Conservation (phyloP, 2,888 invertebrate species). For the Dryobota labecula region DNA sequence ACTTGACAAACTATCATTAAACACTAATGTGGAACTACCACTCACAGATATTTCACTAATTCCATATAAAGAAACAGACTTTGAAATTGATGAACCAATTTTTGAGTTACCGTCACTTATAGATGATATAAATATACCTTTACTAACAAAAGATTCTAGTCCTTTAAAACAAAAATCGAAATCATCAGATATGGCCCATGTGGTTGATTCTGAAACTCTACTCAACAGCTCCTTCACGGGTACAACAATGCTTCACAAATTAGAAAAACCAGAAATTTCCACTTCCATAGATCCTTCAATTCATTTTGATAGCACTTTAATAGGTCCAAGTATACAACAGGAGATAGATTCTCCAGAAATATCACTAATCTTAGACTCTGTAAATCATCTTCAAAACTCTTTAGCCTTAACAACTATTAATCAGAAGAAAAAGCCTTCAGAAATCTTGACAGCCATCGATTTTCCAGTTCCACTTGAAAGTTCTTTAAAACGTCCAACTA, state of each 20-base stretch:
- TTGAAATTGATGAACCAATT: background rate
- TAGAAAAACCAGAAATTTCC: background rate
- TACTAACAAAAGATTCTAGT: background rate
- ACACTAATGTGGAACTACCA: background rate
- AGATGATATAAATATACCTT: background rate
- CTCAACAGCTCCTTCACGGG: constrained; percentile 6
- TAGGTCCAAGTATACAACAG: constrained; percentile 4
- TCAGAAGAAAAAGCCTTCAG: background rate
- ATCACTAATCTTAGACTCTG: background rate
- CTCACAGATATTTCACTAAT: background rate
- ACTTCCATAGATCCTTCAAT: background rate
- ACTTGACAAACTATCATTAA: background rate
- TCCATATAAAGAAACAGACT: background rate
- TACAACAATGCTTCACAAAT: background rate
- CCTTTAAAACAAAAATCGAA: background rate
- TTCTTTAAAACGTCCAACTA: background rate
- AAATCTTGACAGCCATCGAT: background rate
- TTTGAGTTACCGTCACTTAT: background rate
- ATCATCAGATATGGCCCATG: background rate
- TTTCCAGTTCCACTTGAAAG: constrained; percentile 1
- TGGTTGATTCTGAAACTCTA: background rate
- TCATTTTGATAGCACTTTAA: constrained; percentile 22
- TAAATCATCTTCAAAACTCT: background rate
- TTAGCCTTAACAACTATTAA: background rate
- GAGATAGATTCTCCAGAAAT: constrained; percentile 1